Base-by-base conservation (phyloP, 2,113 vertebrate genomes). In the Cervus canadensis region DNA sequence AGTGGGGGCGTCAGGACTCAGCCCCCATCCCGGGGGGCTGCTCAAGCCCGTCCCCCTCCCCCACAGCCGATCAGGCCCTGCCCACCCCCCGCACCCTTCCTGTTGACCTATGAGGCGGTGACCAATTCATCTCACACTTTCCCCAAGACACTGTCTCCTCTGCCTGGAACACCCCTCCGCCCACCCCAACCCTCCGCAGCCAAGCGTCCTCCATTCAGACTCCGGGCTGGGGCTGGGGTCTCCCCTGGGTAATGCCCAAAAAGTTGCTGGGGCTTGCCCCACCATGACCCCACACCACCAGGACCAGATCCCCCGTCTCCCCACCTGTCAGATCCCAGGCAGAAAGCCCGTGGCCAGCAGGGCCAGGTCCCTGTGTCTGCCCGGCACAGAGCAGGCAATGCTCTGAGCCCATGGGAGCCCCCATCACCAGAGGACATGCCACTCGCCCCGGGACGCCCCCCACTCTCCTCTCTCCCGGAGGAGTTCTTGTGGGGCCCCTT, bases 371-470 rank as follows among this genome's bases (percentile, higher is more conserved):
- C 4, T 2, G 0, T 7, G 6, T 36, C 52, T 30, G 36, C 52
- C 26, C 1, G 40, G 40, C 7, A 0, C 15, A 0, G n/a, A n/a
- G 26, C 0, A 13, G 43, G 16, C 28, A 28, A 19, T 2, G 19
- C 0, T 9, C 1, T 36, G 23, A 56, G 17, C 52, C 95, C 1
- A 1, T 74, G 36, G 71, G 36, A 74, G 36, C 21, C 36, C 36
- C 36, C 21, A 2, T 36, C n/a, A 36, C 64, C n/a, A 71, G 64
- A 71, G 17, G 9, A 21, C 64, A 36, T 4, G 2, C 9, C 5
- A 19, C 64, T 71, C 1, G 12, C 76, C 62, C 48, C 4, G 28
- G 28, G 81, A 28, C 0, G 0, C 36, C 5, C 23, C 7, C 14
- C 45, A 5, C 0, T 4, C 5, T 21, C 60, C 23, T 25, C 1